phyloP scores from a whole-genome alignment of 1,140 invertebrate species.

The Drosophila leontia region DNA sequence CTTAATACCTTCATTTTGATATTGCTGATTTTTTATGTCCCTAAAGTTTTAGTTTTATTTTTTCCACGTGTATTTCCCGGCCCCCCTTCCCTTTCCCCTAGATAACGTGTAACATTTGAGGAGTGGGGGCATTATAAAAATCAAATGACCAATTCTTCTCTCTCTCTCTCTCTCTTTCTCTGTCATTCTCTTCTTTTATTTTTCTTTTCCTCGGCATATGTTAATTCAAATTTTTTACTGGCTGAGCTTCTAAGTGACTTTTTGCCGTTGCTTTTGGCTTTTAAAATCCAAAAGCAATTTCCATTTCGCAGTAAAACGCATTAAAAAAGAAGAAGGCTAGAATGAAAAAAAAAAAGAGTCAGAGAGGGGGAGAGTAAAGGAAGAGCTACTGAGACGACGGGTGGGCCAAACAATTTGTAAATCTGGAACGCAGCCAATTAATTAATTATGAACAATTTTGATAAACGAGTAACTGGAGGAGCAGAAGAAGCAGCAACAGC shows the following conservation, averaged over 20 bases:
- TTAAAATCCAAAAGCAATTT: constrained; percentile 72
- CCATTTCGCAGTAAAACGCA: constrained; percentile 76
- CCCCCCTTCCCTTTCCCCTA: constrained; percentile 11
- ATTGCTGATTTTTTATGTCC: not conserved
- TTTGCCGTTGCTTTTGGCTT: constrained; percentile 58
- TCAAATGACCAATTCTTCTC: constrained; percentile 57
- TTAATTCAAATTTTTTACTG: constrained; percentile 62
- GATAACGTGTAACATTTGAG: constrained; percentile 59
- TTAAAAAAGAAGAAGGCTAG: constrained; percentile 36
- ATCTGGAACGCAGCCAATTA: constrained; percentile 82
- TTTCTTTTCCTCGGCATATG: constrained; percentile 56
- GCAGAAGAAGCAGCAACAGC: not conserved
- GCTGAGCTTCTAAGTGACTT: constrained; percentile 34
- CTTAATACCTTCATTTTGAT: too few relatives aligned
- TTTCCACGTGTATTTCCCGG: constrained; percentile 8
- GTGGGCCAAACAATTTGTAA: constrained; percentile 74
- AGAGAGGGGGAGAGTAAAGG: constrained; percentile 8
- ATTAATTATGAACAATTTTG: constrained; percentile 84
- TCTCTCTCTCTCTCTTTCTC: constrained; percentile 9
- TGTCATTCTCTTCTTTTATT: constrained; percentile 26
- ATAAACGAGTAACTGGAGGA: constrained; percentile 58
- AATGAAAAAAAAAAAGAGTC: constrained; percentile 10
- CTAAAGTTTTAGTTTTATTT: not conserved
- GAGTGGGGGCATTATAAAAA: constrained; percentile 50
- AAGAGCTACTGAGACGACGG: constrained; percentile 21